Percentiles rank a stretch among this genome's conserved stretches.
Conservation (phyloP, 1,140 invertebrate genomes). For the Heliothis virescens region DNA sequence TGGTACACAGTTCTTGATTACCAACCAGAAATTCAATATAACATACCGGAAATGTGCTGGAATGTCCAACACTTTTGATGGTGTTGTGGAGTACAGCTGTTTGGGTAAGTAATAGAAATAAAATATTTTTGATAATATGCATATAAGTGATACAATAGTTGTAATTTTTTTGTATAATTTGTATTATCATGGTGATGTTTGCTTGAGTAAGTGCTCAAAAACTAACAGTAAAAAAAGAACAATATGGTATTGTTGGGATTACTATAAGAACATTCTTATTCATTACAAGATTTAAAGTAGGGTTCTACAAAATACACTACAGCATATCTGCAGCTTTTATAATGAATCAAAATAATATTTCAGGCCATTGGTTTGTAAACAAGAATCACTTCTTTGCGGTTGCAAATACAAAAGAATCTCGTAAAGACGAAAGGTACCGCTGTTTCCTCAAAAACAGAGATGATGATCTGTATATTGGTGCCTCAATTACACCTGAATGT, state of each 20-base stretch:
- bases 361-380: slow-evolving; percentile 96
- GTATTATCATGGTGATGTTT: too few species aligned
- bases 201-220: too few species aligned
- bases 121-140: not conserved
- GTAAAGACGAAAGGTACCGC: slow-evolving; percentile 96
- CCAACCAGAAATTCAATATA: slow-evolving; percentile 98
- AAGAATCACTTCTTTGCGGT: slow-evolving; percentile 98
- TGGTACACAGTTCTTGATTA: slow-evolving; percentile 97
- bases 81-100: slow-evolving; percentile 97
- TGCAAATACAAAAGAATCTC: slow-evolving; percentile 97
- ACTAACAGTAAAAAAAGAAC: too few species aligned
- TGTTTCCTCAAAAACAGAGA: slow-evolving; percentile 98
- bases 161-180: too few species aligned
- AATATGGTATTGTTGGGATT: too few species aligned
- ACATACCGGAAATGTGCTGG: slow-evolving; percentile 96
- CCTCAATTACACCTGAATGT: slow-evolving; percentile 97
- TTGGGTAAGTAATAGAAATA: slow-evolving; percentile 85
- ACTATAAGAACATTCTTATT: too few species aligned
- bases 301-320: too few species aligned
- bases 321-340: too few species aligned
- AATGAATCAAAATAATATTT: too few species aligned
- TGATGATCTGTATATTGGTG: slow-evolving; percentile 94
- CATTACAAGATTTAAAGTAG: too few species aligned
- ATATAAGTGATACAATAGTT: not conserved
- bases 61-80: slow-evolving; percentile 94